Conservation (phyloP, 1,140 invertebrate species). For the Drosophila pseudoobscura region DNA sequence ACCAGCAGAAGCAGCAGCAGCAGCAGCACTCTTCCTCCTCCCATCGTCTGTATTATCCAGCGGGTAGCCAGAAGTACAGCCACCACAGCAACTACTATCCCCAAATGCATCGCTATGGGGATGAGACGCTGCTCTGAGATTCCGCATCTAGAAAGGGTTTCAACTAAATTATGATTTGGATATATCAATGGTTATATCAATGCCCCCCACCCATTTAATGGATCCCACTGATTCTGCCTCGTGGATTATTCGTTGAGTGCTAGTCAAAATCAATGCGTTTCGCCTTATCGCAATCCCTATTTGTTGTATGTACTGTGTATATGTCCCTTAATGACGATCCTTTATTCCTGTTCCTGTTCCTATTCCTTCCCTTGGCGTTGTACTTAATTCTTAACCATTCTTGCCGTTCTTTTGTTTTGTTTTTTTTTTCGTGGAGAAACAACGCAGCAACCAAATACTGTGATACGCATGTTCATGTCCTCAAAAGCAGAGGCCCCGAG, state of each 20-base stretch:
- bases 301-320: constrained; percentile 52
- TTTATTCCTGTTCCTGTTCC: constrained; percentile 25
- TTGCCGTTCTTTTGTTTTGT: constrained; percentile 11
- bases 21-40: constrained; percentile 40
- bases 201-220: background rate
- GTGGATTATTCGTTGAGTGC: background rate
- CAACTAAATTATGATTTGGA: constrained; percentile 37
- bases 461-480: constrained; percentile 63
- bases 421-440: constrained; percentile 19
- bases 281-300: background rate
- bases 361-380: constrained; percentile 18
- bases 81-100: constrained; percentile 54
- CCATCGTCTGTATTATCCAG: constrained; percentile 58
- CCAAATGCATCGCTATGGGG: constrained; percentile 58
- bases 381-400: constrained; percentile 33
- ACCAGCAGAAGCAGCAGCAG: constrained; percentile 15
- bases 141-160: background rate
- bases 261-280: constrained; percentile 1
- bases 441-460: constrained; percentile 72
- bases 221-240: too few relatives aligned
- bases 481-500: background rate
- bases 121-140: constrained; percentile 67
- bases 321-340: constrained; percentile 28
- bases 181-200: constrained; percentile 12
- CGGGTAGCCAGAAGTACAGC: constrained; percentile 47